Evolutionary conservation across 35 echinoderm and acorn worm genomes (phyloP).

Genomic region (Holothuria glaberrima): DNA sequence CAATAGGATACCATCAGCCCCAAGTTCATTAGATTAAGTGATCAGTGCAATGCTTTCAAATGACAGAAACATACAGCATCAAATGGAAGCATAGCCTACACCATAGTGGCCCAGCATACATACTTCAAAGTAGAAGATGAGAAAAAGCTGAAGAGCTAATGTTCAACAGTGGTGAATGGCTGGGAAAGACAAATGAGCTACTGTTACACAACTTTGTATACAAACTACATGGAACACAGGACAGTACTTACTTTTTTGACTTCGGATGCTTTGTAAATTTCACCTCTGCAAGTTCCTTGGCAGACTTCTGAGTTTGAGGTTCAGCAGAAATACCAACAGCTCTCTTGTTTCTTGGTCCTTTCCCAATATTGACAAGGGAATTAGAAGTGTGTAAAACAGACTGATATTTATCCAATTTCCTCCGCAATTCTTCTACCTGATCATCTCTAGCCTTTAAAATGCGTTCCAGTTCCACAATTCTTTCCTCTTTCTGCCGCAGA

Average conservation of each 20-base stretch:
- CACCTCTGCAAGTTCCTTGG: constrained; percentile 70
- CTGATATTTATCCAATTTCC: constrained; percentile 89
- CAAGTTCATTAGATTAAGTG: too few relatives aligned
- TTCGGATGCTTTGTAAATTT: constrained; percentile 89
- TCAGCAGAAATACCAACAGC: constrained; percentile 91
- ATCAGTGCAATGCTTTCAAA: too few relatives aligned
- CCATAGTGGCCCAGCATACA: too few relatives aligned
- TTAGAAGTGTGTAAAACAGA: constrained; percentile 80
- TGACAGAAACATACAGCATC: too few relatives aligned
- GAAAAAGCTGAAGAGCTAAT: too few relatives aligned
- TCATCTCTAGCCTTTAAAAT: constrained; percentile 74
- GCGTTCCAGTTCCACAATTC: constrained; percentile 70
- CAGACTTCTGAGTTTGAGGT: constrained; percentile 73
- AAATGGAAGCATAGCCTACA: too few relatives aligned
- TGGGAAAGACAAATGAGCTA: too few relatives aligned
- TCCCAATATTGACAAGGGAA: constrained; percentile 63
- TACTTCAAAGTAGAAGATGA: too few relatives aligned
- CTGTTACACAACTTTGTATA: too few relatives aligned
- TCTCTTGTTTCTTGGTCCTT: constrained; percentile 69
- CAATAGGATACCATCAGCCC: too few relatives aligned
- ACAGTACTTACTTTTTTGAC: constrained; percentile 78
- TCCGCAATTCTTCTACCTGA: constrained; percentile 73
- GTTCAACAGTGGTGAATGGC: too few relatives aligned
- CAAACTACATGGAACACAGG: too few relatives aligned
- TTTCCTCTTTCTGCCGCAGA: constrained; percentile 77